Evolutionary conservation across 2,797 vertebrate species (phyloP).

Genomic region (Halcyon badia): DNA sequence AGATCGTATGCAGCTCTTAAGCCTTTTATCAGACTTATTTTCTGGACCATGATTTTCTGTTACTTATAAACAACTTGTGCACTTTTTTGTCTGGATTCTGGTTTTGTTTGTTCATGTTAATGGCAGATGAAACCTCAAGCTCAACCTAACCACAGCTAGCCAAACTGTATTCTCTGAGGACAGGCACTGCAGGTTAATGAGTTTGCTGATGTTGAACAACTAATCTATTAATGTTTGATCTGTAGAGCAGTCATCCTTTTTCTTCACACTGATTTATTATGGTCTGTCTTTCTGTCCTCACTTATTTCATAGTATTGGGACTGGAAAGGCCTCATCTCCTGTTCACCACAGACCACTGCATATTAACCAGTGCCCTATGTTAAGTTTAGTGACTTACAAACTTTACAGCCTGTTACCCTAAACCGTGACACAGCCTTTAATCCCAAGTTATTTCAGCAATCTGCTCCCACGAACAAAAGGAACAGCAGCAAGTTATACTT

Average conservation of each 20-base stretch:
- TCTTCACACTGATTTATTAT: neutral
- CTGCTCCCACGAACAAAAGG: neutral
- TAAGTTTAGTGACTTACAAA: neutral
- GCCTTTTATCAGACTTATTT: neutral
- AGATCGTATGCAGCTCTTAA: neutral
- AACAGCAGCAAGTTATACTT: neutral
- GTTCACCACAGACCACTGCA: neutral
- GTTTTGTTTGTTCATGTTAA: constrained; percentile 14
- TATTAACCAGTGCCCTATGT: neutral
- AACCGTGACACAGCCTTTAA: neutral
- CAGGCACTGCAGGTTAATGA: neutral
- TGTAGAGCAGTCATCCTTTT: neutral
- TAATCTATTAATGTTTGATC: neutral
- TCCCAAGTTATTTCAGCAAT: neutral
- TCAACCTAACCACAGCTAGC: neutral
- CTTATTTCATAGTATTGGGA: neutral
- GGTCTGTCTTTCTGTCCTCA: neutral
- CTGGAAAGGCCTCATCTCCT: neutral
- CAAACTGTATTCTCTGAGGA: neutral
- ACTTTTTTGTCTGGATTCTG: neutral
- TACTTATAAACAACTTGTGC: neutral
- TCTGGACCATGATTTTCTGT: neutral
- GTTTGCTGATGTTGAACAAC: neutral
- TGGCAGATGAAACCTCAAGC: neutral
- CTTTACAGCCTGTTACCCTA: neutral